Evolutionary conservation across 2,113 vertebrate species (phyloP), one percentile per base, ranked within the genome.

Genomic region (Toxotes chatareus): DNA sequence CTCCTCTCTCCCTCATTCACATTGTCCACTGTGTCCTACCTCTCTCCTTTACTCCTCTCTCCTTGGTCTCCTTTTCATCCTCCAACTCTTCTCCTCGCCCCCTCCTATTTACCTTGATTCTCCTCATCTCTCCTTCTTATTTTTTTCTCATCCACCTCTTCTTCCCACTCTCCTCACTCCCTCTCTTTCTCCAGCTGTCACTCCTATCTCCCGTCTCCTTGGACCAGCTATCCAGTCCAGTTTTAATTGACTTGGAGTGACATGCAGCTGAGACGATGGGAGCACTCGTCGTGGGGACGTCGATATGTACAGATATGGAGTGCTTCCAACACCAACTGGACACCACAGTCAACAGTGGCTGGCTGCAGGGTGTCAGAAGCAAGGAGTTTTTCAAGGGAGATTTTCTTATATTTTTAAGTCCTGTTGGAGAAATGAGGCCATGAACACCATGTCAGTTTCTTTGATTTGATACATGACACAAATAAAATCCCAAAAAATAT

Each of bases 201-300:
- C 72, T 86, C 34, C 16, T n/a, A 40, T 80, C 74, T 79, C 34
- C 19, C 11, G 60, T 87, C 86, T 86, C 80, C 55, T 60, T 32
- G 78, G 79, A 81, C 70, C 46, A 3, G 76, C 85, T 81, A 75
- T 89, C 71, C 69, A 82, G 77, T 76, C 81, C 66, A 68, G 9
- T 87, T 92, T 88, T 93, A 91, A 91, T 89, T 89, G 90, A 91
- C 74, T 90, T 44, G 73, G 81, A 88, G 84, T 80, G 87, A 88
- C 68, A 62, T 76, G 76, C 75, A 64, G 79, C 84, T 63, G 83
- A 88, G 87, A 64, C 38, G 49, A 82, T 56, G 27, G 86, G 31
- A 73, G 79, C 67, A 7, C 62, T 69, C 83, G 84, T 72, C 64
- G 40, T 55, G 77, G 63, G 86, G 84, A 80, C 74, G 79, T 90